Base-by-base conservation (phyloP, 2,888 invertebrate species). In the Melinaea marsaeus region DNA sequence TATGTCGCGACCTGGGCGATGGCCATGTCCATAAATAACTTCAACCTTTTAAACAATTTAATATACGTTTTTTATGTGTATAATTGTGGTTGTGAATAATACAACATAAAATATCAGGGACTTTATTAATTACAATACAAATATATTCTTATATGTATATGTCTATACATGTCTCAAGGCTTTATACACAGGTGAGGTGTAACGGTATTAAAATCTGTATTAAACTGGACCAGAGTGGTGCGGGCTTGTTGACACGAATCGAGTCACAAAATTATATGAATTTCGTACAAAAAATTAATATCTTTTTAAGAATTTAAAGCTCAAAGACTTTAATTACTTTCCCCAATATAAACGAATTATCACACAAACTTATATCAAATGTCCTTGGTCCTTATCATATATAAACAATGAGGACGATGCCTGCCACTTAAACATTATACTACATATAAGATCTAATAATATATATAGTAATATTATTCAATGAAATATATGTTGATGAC, bases 181-280 rank as follows among this genome's bases (percentile, higher is more conserved):
- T 45, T 33, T 58, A 58, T 58, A 58, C 35, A 47, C 47, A 34
- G 13, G 57, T 58, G 32, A 58, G 47, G 45, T 56, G 56, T 46
- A 58, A 45, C 46, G 11, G 37, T 47, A 47, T 45, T 58, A 58
- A 46, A 58, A 58, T 58, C 46, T 46, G 22, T 46, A 46, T 22
- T 4, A 22, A 33, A 57, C 22, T 32, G 32, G 13, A 46, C 13
- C 5, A n/a, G n/a, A 45, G 11, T 7, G 45, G 11, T 58, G 22
- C n/a, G 32, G 45, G 45, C n/a, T 58, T n/a, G 13, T 13, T 56
- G 4, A 56, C 34, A 13, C 42, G 35, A 56, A 37, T n/a, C 35
- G 34, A 11, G 7, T 35, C 51, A 7, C 32, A 11, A 3, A 7
- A 51, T 32, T 32, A 32, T 9, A 51, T 32, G 2, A 32, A 51